A percentile compares a stretch with the other conserved stretches of the same genome.
Conservation (phyloP, 2,888 invertebrate genomes). For the Nipponacmea schrenckii region DNA sequence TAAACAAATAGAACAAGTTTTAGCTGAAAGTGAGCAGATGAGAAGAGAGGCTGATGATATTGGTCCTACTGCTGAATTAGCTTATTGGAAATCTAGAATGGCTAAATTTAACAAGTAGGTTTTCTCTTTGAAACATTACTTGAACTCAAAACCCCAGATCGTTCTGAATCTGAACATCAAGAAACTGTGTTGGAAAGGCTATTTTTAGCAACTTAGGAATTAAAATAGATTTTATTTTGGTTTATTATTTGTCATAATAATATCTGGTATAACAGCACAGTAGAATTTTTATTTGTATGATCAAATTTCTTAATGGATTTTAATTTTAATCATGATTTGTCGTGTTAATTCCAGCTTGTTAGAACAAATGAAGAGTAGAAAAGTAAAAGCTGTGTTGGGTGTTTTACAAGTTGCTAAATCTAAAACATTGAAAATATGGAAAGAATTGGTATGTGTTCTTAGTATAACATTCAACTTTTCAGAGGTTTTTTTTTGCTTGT, state of each 20-base stretch:
- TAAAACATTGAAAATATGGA: constrained; percentile 65
- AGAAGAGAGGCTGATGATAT: constrained; percentile 68
- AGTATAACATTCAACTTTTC: neutral
- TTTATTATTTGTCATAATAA: too few species aligned
- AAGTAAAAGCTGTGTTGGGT: constrained; percentile 66
- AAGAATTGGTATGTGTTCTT: constrained; percentile 56
- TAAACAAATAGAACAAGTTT: constrained; percentile 68
- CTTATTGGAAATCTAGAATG: constrained; percentile 89
- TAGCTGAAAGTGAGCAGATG: constrained; percentile 69
- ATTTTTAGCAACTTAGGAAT: too few species aligned
- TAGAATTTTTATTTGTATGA: too few species aligned
- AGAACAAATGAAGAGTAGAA: constrained; percentile 67
- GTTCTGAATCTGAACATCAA: too few species aligned
- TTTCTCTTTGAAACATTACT: too few species aligned
- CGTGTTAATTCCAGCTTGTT: constrained; percentile 52
- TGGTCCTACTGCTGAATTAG: constrained; percentile 77
- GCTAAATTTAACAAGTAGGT: constrained; percentile 82
- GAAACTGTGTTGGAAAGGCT: too few species aligned
- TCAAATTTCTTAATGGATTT: too few species aligned
- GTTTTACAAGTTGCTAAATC: constrained; percentile 67
- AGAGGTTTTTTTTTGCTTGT: too few species aligned
- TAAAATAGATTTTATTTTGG: too few species aligned
- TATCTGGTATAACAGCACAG: too few species aligned
- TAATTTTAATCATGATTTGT: too few species aligned
- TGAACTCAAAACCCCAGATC: too few species aligned